A percentile compares a stretch with the other conserved stretches of the same genome.
Evolutionary conservation across 1,140 invertebrate genomes (phyloP).

Genomic region (Zelostemma sp.): DNA sequence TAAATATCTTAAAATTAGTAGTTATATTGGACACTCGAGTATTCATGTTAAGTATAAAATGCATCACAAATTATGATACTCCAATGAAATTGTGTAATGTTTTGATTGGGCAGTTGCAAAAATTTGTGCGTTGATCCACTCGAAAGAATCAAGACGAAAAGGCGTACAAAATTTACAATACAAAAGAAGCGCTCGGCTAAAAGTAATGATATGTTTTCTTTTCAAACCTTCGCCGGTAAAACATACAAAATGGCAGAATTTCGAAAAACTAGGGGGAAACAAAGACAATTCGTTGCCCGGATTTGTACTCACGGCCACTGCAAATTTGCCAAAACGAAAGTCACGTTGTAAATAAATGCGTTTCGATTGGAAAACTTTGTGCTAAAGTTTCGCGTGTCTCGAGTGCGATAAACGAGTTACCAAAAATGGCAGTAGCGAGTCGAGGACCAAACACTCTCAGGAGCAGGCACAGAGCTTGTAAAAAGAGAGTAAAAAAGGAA

Average conservation of each 20-base stretch:
- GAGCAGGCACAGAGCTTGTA: constrained; percentile 12
- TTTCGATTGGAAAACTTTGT: constrained; percentile 1
- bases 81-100: background rate
- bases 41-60: background rate
- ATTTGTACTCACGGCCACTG: constrained; percentile 31
- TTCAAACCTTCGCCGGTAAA: no score
- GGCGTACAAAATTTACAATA: background rate
- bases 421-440: constrained; percentile 35
- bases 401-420: constrained; percentile 14
- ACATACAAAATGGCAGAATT: no score
- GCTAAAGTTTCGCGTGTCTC: constrained; percentile 13
- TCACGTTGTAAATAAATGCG: background rate
- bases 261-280: background rate
- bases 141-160: background rate
- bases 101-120: background rate
- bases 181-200: constrained; percentile 1
- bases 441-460: constrained; percentile 2
- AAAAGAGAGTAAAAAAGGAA: constrained; percentile 25
- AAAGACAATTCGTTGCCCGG: constrained; percentile 29
- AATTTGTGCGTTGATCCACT: constrained; percentile 1
- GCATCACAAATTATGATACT: background rate
- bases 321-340: background rate
- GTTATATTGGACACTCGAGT: constrained; percentile 3
- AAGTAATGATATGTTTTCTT: constrained; percentile 37
- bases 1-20: background rate